Conservation (phyloP, 2,888 invertebrate species). For the Chouioia cunea region DNA sequence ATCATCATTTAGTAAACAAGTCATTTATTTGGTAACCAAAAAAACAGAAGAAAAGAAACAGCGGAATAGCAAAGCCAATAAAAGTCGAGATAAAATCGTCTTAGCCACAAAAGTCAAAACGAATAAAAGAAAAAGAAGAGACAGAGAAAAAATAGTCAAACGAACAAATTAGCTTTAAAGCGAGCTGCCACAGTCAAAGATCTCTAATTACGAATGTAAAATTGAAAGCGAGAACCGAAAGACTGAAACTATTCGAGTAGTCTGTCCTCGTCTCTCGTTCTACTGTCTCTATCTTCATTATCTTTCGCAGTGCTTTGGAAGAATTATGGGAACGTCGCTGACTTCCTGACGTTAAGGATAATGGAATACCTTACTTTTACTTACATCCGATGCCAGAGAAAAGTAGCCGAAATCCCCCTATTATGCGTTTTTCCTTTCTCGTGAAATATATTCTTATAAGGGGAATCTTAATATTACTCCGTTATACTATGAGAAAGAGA, state of each 20-base stretch:
- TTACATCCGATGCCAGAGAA: not conserved
- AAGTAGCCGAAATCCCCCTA: too few species aligned
- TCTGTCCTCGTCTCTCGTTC: conserved; percentile 11
- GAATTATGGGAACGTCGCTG: conserved; percentile 23
- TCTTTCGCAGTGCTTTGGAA: conserved; percentile 14
- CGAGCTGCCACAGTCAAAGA: conserved; percentile 35
- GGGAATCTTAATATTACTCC: too few species aligned
- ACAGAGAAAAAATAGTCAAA: conserved; percentile 31
- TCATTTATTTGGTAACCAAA: not conserved
- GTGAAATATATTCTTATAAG: too few species aligned
- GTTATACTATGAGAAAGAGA: too few species aligned
- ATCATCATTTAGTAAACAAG: conserved; percentile 26
- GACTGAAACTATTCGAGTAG: conserved; percentile 30
- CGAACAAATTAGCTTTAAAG: conserved; percentile 41
- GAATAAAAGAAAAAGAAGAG: not conserved
- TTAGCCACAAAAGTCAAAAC: conserved; percentile 12
- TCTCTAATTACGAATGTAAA: conserved; percentile 45
- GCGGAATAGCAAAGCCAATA: not conserved
- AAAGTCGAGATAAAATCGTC: conserved; percentile 18
- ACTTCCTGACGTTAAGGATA: conserved; percentile 14
- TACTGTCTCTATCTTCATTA: conserved; percentile 24
- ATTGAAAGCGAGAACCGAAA: conserved; percentile 40
- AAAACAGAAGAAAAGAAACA: not conserved
- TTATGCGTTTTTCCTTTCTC: too few species aligned
- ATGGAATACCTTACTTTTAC: conserved; percentile 24